These are phyloP conservation scores for Tenthredo livida DNA, from an alignment of 2,888 invertebrate genomes.

Conservation along the genomic window DNA sequence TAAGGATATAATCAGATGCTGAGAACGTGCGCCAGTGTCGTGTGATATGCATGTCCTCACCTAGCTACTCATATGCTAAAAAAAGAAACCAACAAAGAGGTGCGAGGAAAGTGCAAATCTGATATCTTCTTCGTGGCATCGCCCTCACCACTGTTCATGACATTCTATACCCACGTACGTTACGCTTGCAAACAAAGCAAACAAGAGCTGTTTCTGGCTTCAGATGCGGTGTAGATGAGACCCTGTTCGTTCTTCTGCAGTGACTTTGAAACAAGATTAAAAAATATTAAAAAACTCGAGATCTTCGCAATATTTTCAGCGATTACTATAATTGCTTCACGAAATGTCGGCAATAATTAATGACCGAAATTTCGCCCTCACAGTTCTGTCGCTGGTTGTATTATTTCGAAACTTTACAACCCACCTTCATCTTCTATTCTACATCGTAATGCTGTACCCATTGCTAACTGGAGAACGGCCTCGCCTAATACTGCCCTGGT, in stretches of 20 bases:
- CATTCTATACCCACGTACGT: conserved; percentile 17
- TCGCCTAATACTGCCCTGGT: conserved; percentile 71
- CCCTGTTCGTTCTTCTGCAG: not conserved
- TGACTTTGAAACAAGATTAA: not conserved
- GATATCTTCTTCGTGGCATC: conserved; percentile 39
- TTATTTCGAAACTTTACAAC: conserved; percentile 67
- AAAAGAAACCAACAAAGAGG: not conserved
- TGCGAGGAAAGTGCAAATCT: conserved; percentile 21
- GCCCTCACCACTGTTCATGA: not conserved
- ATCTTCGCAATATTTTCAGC: not conserved
- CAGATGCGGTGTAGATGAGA: not conserved
- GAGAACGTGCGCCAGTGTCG: not conserved
- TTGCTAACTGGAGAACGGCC: conserved; percentile 69
- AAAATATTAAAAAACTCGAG: not conserved
- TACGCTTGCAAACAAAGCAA: conserved; percentile 30
- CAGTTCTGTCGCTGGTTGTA: conserved; percentile 69
- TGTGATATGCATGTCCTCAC: not conserved
- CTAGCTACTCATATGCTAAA: not conserved
- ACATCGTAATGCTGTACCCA: conserved; percentile 70
- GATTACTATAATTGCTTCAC: not conserved
- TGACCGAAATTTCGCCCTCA: not conserved
- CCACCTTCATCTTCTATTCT: conserved; percentile 65
- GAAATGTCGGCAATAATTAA: not conserved
- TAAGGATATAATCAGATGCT: not conserved
- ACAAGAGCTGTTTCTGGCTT: conserved; percentile 8